Evolutionary conservation across 2,113 vertebrate genomes (phyloP).

Genomic region (Melanostigma gelatinosum): DNA sequence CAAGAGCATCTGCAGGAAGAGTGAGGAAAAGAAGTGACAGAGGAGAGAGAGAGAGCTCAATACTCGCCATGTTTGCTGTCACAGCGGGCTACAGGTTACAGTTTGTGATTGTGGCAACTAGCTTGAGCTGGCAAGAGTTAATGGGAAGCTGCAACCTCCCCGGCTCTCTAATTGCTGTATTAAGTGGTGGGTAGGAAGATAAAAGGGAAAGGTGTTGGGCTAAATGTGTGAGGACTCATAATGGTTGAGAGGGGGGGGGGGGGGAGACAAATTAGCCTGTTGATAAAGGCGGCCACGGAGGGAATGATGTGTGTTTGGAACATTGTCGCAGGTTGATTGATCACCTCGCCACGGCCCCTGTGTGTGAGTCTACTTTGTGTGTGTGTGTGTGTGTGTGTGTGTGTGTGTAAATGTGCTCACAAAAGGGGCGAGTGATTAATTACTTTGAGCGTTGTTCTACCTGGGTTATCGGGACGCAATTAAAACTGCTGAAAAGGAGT

Average conservation of each 20-base stretch:
- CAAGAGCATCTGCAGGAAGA: conserved; percentile 34
- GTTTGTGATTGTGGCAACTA: conserved; percentile 51
- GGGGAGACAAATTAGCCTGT: conserved; percentile 77
- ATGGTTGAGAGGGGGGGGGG: conserved; percentile 64
- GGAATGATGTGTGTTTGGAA: conserved; percentile 64
- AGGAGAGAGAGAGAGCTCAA: conserved; percentile 6
- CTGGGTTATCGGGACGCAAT: conserved; percentile 63
- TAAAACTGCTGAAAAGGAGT: conserved; percentile 56
- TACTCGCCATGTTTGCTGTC: conserved; percentile 26
- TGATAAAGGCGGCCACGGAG: conserved; percentile 66
- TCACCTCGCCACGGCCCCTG: conserved; percentile 47
- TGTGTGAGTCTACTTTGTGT: conserved; percentile 8
- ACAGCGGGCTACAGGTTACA: conserved; percentile 58
- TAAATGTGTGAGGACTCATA: conserved; percentile 71
- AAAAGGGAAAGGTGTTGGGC: conserved; percentile 71
- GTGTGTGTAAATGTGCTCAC: conserved; percentile 42
- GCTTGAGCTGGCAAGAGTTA: conserved; percentile 56
- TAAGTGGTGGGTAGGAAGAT: conserved; percentile 74
- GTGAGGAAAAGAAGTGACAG: conserved; percentile 43
- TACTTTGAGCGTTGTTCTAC: conserved; percentile 39
- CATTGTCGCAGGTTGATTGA: conserved; percentile 67
- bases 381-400: conserved; percentile 18
- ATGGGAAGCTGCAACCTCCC: conserved; percentile 63
- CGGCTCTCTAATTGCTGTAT: conserved; percentile 73
- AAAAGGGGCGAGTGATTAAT: conserved; percentile 71